Percentiles rank a stretch among this genome's conserved stretches.
These are phyloP conservation scores for Stictocephala bisonia DNA, from an alignment of 2,888 invertebrate species.

Conservation along the genomic window DNA sequence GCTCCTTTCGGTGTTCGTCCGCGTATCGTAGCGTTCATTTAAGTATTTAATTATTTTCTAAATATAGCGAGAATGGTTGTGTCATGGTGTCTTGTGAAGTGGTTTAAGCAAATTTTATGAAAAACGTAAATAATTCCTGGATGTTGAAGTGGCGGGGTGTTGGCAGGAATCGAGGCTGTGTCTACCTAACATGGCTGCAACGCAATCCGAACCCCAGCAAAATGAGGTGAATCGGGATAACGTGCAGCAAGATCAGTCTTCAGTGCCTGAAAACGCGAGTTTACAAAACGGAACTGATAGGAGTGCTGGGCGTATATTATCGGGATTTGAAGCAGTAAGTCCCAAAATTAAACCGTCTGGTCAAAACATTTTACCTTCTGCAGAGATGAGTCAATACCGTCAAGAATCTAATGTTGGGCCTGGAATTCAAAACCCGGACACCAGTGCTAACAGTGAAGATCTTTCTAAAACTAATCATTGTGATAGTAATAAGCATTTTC, in stretches of 20 bases:
- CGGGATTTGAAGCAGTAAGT: slow-evolving; percentile 57
- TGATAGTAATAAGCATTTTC: slow-evolving; percentile 58
- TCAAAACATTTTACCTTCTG: slow-evolving; percentile 51
- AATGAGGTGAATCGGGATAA: slow-evolving; percentile 77
- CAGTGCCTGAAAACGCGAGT: slow-evolving; percentile 74
- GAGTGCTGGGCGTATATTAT: slow-evolving; percentile 72
- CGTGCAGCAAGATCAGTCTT: slow-evolving; percentile 74
- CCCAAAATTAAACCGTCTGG: slow-evolving; percentile 55
- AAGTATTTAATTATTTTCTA: slow-evolving; percentile 51
- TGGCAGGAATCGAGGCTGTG: slow-evolving; percentile 69
- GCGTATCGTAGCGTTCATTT: slow-evolving; percentile 49
- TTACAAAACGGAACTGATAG: slow-evolving; percentile 84
- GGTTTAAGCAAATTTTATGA: slow-evolving; percentile 61
- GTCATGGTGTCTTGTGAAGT: slow-evolving; percentile 59
- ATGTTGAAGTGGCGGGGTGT: slow-evolving; percentile 72
- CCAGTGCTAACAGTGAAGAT: slow-evolving; percentile 61
- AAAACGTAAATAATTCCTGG: slow-evolving; percentile 62
- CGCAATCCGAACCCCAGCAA: slow-evolving; percentile 85
- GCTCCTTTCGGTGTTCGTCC: slow-evolving; percentile 53
- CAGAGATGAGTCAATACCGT: slow-evolving; percentile 62
- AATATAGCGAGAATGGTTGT: slow-evolving; percentile 60
- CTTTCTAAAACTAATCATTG: slow-evolving; percentile 59
- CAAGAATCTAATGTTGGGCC: slow-evolving; percentile 74
- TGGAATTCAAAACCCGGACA: slow-evolving; percentile 50
- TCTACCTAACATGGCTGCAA: slow-evolving; percentile 83